These are phyloP conservation scores for Chrysochloris asiatica DNA, from an alignment of 2,113 vertebrate species.

Conservation along the genomic window DNA sequence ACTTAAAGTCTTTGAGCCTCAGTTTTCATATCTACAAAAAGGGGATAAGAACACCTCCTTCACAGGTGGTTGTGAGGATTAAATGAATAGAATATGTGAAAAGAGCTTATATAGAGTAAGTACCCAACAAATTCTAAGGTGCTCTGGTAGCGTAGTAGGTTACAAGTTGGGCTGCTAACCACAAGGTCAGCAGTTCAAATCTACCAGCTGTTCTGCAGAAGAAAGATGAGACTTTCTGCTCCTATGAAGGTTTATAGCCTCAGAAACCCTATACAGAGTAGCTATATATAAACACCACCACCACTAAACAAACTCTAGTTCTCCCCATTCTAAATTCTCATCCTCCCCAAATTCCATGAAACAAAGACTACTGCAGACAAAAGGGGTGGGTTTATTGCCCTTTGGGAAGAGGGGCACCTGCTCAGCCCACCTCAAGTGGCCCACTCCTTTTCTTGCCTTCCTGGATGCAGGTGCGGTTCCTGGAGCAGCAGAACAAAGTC, in stretches of 20 bases:
- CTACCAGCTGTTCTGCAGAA: no score
- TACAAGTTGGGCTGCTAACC: no score
- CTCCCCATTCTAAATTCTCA: background rate
- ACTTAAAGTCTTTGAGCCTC: background rate
- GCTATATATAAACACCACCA: no score
- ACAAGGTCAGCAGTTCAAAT: no score
- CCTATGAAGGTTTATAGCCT: no score
- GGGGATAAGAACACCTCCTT: background rate
- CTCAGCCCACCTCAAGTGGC: background rate
- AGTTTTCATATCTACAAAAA: background rate
- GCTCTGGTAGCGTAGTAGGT: no score
- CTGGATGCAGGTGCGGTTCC: slow-evolving; percentile 62
- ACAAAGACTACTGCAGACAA: background rate
- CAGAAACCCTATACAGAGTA: no score
- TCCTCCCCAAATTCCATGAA: background rate
- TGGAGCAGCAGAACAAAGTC: slow-evolving; percentile 78
- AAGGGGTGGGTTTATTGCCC: background rate
- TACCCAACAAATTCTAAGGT: background rate
- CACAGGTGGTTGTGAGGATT: background rate
- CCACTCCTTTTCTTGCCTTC: background rate
- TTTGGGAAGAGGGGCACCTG: no score
- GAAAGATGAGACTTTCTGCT: no score
- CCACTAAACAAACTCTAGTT: no score
- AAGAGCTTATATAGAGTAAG: background rate
- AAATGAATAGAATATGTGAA: background rate